Evolutionary conservation across 2,113 vertebrate species (phyloP), one percentile per base, ranked within the genome.

Genomic region (Natator depressus): DNA sequence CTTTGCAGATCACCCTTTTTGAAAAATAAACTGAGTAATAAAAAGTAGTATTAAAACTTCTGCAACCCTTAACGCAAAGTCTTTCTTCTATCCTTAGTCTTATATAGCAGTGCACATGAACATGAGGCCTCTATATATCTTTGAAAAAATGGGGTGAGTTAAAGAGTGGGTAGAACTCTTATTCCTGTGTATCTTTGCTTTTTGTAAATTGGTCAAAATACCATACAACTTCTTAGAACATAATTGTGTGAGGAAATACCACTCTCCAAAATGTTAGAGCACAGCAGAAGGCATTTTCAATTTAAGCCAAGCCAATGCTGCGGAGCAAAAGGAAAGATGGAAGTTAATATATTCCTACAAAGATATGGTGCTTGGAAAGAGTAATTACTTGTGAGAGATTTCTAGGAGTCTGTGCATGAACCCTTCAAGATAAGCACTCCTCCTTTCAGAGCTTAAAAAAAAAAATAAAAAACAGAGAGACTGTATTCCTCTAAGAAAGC

Each of bases 401-500:
- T 93, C 83, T 80, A 78, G 25, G 55, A 82, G 8, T 10, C 11
- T 83, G 65, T 88, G 57, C 9, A 11, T 62, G 94, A 93, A 53
- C 42, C 25, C 80, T 80, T 90, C 91, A 95, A 90, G 89, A 92
- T 93, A 96, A 96, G 84, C 53, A 83, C 38, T 89, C 35, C 49
- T 94, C 22, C 50, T 95, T 76, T 57, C 93, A 69, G 27, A 87
- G 4, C 82, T 93, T 96, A 55, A 89, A 55, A 80, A n/a, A 46
- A 72, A 27, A 22, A 75, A 5, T 10, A 85, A 49, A 57, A 80
- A 83, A 25, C 24, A 14, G 7, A 83, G 38, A 50, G 20, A 19
- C 29, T 89, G 16, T 80, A 4, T 59, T 91, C 17, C 38, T 90
- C 50, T 93, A 25, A 95, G 65, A 91, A 91, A 94, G 25, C 69